A percentile compares a stretch with the other conserved stretches of the same genome.
Conservation (phyloP, 37 sponge, comb jelly and placozoan genomes). For the Cliona cf. orientalis region DNA sequence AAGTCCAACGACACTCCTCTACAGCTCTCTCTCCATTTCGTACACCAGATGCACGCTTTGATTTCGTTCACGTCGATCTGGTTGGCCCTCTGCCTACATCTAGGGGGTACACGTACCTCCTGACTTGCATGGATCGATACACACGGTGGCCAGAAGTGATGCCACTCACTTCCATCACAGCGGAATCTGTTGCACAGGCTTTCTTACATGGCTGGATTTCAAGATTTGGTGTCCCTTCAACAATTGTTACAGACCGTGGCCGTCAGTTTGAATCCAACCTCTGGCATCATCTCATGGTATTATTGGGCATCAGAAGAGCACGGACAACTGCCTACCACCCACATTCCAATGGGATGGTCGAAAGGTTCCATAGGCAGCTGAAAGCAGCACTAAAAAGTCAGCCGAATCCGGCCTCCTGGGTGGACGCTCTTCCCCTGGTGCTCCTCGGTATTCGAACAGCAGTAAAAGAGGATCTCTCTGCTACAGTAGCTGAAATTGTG, state of each 20-base stretch:
- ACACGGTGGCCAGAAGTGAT: slow-evolving; percentile 66
- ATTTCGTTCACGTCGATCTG: slow-evolving; percentile 59
- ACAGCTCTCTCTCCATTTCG: slow-evolving; percentile 44
- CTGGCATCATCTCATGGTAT: slow-evolving; percentile 41
- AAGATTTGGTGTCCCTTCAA: slow-evolving; percentile 63
- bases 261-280: slow-evolving; percentile 58
- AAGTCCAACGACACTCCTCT: slow-evolving; percentile 48
- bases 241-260: slow-evolving; percentile 64
- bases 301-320: slow-evolving; percentile 46
- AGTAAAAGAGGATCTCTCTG: slow-evolving; percentile 58
- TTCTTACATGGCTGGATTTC: slow-evolving; percentile 59
- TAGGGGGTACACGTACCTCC: slow-evolving; percentile 53
- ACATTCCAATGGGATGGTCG: slow-evolving; percentile 66
- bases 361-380: slow-evolving; percentile 65
- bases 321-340: slow-evolving; percentile 73
- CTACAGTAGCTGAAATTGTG: slow-evolving; percentile 71
- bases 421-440: slow-evolving; percentile 56
- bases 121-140: slow-evolving; percentile 60
- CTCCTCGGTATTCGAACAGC: slow-evolving; percentile 73
- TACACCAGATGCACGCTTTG: slow-evolving; percentile 55
- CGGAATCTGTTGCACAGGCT: slow-evolving; percentile 56
- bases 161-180: slow-evolving; percentile 52
- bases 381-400: slow-evolving; percentile 57
- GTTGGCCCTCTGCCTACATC: slow-evolving; percentile 75
- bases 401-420: slow-evolving; percentile 51